A percentile compares a stretch with the other conserved stretches of the same genome.
These are phyloP conservation scores for Pachypanchax playfairii DNA, from an alignment of 2,113 vertebrate genomes.

Conservation along the genomic window DNA sequence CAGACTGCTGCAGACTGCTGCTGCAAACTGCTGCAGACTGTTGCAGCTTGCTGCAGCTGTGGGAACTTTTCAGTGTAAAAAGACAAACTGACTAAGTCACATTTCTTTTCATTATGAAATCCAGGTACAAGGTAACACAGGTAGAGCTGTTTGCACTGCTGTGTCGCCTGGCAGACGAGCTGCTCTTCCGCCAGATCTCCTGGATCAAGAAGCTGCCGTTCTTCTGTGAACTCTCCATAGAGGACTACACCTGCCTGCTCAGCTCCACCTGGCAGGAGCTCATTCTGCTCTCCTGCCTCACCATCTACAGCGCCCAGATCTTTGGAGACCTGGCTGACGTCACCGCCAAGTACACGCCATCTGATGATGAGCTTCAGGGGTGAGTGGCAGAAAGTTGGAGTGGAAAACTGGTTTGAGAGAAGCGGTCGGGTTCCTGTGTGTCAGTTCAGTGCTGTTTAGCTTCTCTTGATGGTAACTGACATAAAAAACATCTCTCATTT, in stretches of 20 bases:
- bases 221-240: constrained; percentile 97
- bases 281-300: constrained; percentile 95
- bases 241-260: constrained; percentile 98
- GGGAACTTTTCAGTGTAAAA: too few relatives aligned
- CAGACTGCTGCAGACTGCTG: too few relatives aligned
- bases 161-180: constrained; percentile 95
- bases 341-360: constrained; percentile 95
- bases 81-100: background rate
- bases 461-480: too few relatives aligned
- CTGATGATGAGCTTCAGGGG: constrained; percentile 95
- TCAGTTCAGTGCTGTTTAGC: too few relatives aligned
- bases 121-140: constrained; percentile 95
- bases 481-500: too few relatives aligned
- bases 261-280: constrained; percentile 98
- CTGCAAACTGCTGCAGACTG: too few relatives aligned
- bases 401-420: too few relatives aligned
- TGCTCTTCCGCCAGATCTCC: constrained; percentile 97
- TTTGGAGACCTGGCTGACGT: constrained; percentile 94
- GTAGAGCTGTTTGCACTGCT: constrained; percentile 95
- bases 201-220: constrained; percentile 99
- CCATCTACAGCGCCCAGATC: constrained; percentile 95
- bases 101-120: background rate
- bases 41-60: too few relatives aligned
- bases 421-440: too few relatives aligned
- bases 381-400: constrained; percentile 65